Percentiles rank a stretch among this genome's conserved stretches.
These are phyloP conservation scores for Alaudala cheleensis DNA, from an alignment of 2,113 vertebrate genomes.

Conservation along the genomic window DNA sequence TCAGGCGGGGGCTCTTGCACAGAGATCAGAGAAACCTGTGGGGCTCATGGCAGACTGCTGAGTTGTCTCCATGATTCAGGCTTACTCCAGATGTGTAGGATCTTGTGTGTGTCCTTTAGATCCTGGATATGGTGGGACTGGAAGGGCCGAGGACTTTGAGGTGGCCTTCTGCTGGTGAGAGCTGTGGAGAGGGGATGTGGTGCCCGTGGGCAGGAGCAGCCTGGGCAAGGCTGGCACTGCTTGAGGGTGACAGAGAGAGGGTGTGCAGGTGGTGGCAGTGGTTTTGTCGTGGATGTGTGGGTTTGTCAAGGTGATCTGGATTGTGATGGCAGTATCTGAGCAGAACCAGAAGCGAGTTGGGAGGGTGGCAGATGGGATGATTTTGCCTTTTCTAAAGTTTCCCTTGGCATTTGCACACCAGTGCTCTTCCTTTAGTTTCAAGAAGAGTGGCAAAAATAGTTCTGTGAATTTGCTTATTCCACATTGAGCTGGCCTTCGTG, in stretches of 20 bases:
- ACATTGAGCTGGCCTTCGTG: background rate
- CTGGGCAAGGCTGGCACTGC: accelerated
- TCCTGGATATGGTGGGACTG: background rate
- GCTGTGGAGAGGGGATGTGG: background rate
- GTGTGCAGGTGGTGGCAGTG: constrained; percentile 8
- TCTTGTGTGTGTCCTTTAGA: background rate
- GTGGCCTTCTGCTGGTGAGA: background rate
- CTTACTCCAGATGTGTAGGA: background rate
- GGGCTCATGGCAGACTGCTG: background rate
- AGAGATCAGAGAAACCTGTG: background rate
- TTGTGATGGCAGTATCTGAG: background rate
- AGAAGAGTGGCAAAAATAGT: background rate
- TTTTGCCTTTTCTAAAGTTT: background rate
- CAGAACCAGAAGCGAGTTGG: background rate
- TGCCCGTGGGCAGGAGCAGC: background rate
- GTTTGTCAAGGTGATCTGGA: background rate
- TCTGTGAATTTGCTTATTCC: background rate
- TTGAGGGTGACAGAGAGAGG: accelerated
- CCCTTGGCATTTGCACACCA: background rate
- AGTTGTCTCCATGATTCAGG: background rate
- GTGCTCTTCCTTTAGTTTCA: background rate
- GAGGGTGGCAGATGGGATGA: background rate
- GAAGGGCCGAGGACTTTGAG: background rate
- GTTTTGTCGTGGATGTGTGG: background rate
- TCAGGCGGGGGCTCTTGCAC: background rate